Percentiles rank a stretch among this genome's conserved stretches.
phyloP scores from a whole-genome alignment of 1,140 invertebrate species.

The Heliconius melpomene region DNA sequence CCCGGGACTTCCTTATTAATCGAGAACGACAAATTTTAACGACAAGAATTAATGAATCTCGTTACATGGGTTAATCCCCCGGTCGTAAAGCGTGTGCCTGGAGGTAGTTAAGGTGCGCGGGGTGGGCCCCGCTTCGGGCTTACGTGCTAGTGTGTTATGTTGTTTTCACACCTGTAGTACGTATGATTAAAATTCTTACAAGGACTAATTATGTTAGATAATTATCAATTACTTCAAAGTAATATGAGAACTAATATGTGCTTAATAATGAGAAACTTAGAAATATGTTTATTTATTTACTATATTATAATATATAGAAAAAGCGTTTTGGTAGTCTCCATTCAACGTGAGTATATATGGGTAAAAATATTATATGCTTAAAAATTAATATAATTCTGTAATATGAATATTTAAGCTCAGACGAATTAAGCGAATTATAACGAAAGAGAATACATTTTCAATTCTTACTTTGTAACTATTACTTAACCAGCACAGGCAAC shows the following conservation, averaged over 20 bases:
- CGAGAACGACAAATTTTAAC: slow-evolving; percentile 83
- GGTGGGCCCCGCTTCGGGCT: slow-evolving; percentile 41
- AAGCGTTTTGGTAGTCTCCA: too few relatives aligned
- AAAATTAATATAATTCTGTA: too few relatives aligned
- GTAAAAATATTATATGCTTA: too few relatives aligned
- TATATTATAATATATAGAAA: background rate
- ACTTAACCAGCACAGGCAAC: background rate
- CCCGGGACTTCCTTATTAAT: slow-evolving; percentile 81
- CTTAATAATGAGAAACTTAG: too few relatives aligned
- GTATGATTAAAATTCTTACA: background rate
- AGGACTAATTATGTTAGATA: background rate
- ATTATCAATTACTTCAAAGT: background rate
- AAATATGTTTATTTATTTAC: too few relatives aligned
- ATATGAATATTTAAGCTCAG: too few relatives aligned
- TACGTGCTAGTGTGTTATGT: slow-evolving; percentile 38
- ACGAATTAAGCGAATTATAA: too few relatives aligned
- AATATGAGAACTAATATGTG: background rate
- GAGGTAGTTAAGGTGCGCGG: slow-evolving; percentile 72
- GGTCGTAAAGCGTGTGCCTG: slow-evolving; percentile 79
- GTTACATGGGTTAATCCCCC: slow-evolving; percentile 82
- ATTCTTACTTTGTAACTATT: background rate
- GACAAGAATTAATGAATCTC: slow-evolving; percentile 83
- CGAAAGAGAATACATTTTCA: background rate
- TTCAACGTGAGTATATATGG: too few relatives aligned
- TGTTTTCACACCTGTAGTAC: slow-evolving; percentile 16